Percentiles rank a stretch among this genome's conserved stretches.
phyloP scores from a whole-genome alignment of 2,888 invertebrate species.

The Drosophila maculinotata region DNA sequence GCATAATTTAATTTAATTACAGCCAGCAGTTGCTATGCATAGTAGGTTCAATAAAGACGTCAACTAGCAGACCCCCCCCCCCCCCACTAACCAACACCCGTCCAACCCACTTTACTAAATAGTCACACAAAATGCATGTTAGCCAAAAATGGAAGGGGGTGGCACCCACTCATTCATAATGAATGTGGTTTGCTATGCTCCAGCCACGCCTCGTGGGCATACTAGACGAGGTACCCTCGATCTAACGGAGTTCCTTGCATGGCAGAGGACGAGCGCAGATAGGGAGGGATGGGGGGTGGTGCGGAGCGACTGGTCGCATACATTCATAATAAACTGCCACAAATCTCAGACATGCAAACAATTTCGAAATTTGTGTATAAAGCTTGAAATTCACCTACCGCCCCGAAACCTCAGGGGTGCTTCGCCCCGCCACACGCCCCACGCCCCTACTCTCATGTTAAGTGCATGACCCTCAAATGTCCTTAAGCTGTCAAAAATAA shows the following conservation, averaged over 20 bases:
- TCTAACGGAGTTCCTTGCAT: neutral
- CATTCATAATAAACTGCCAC: conserved; percentile 63
- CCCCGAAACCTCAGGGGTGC: too few species aligned
- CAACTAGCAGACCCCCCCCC: conserved; percentile 21
- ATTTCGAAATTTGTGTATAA: conserved; percentile 50
- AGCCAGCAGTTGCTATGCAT: conserved; percentile 62
- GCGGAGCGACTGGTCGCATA: conserved; percentile 7
- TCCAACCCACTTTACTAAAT: conserved; percentile 13
- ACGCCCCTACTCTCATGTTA: conserved; percentile 21
- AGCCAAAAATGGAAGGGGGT: conserved; percentile 20
- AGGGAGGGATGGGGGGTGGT: neutral
- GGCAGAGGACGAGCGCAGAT: too few species aligned
- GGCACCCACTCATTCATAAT: conserved; percentile 48
- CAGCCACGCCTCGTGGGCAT: conserved; percentile 32
- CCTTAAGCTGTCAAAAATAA: conserved; percentile 77
- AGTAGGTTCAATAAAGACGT: conserved; percentile 65
- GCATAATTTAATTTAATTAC: conserved; percentile 76
- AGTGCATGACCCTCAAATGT: conserved; percentile 75
- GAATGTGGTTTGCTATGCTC: conserved; percentile 47
- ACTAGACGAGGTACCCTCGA: conserved; percentile 4
- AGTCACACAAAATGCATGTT: conserved; percentile 48
- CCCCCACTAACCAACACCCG: neutral
- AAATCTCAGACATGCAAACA: conserved; percentile 68
- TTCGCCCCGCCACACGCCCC: too few species aligned
- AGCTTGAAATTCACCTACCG: conserved; percentile 25